phyloP scores from a whole-genome alignment of 2,113 vertebrate genomes.

The Malurus alboscapulatus region DNA sequence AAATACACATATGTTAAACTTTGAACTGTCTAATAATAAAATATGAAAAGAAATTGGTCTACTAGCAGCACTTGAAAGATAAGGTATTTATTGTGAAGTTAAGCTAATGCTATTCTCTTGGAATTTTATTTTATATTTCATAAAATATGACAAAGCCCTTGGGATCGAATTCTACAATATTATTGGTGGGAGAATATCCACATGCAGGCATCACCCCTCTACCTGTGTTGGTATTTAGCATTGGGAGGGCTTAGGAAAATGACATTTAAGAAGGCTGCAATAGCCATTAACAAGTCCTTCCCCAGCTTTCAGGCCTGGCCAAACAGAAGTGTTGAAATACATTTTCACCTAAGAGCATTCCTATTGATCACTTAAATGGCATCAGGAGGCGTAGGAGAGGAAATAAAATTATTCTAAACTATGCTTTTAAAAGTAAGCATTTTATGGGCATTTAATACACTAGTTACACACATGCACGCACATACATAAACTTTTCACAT shows the following conservation, averaged over 20 bases:
- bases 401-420: background rate
- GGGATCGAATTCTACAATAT: background rate
- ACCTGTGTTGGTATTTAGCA: background rate
- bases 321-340: slow-evolving; percentile 58
- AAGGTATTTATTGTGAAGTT: background rate
- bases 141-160: background rate
- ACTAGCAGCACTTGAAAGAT: background rate
- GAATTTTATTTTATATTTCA: background rate
- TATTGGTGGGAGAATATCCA: background rate
- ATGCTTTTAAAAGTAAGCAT: background rate
- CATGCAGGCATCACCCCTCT: background rate
- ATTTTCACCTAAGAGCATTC: slow-evolving; percentile 22
- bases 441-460: background rate
- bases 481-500: background rate
- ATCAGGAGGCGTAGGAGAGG: slow-evolving; percentile 7
- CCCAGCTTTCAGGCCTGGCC: slow-evolving; percentile 21
- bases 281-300: slow-evolving; percentile 32
- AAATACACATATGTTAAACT: background rate
- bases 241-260: background rate
- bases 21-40: background rate
- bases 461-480: background rate
- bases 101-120: background rate
- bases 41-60: background rate
- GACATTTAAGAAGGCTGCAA: background rate
- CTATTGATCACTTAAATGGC: background rate